phyloP scores from a whole-genome alignment of 1,140 invertebrate species.

The Hylaeus volcanicus region DNA sequence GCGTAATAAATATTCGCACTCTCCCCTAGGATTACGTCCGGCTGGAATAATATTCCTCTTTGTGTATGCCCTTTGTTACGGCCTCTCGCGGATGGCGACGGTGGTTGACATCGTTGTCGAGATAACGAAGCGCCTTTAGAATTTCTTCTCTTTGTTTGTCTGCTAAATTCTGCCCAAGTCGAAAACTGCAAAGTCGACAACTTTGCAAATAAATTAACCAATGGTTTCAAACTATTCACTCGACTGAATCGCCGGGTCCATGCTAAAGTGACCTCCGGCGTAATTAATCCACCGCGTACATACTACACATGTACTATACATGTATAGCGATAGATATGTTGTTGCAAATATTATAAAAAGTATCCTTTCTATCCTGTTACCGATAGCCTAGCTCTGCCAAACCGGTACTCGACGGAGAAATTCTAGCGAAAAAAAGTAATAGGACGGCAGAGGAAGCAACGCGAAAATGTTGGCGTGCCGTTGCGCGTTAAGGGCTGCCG shows the following conservation, averaged over 20 bases:
- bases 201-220: too few relatives aligned
- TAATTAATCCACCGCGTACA: too few relatives aligned
- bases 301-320: too few relatives aligned
- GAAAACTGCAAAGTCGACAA: not conserved
- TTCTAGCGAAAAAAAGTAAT: slow-evolving; percentile 51
- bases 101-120: slow-evolving; percentile 64
- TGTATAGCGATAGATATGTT: too few relatives aligned
- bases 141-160: slow-evolving; percentile 65
- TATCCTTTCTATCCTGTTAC: not conserved
- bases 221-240: too few relatives aligned
- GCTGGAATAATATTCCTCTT: slow-evolving; percentile 77
- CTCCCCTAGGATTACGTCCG: slow-evolving; percentile 70
- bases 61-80: slow-evolving; percentile 72
- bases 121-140: slow-evolving; percentile 67
- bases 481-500: slow-evolving; percentile 69
- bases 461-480: slow-evolving; percentile 58
- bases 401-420: slow-evolving; percentile 41
- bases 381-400: slow-evolving; percentile 10
- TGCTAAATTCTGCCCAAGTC: slow-evolving; percentile 62
- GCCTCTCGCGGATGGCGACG: slow-evolving; percentile 69
- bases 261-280: too few relatives aligned
- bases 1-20: slow-evolving; percentile 76
- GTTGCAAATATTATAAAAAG: too few relatives aligned
- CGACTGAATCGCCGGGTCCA: too few relatives aligned
- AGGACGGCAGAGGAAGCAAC: slow-evolving; percentile 39